Evolutionary conservation across 2,113 vertebrate genomes (phyloP).

Genomic region (Cyanoramphus novaezelandiae): DNA sequence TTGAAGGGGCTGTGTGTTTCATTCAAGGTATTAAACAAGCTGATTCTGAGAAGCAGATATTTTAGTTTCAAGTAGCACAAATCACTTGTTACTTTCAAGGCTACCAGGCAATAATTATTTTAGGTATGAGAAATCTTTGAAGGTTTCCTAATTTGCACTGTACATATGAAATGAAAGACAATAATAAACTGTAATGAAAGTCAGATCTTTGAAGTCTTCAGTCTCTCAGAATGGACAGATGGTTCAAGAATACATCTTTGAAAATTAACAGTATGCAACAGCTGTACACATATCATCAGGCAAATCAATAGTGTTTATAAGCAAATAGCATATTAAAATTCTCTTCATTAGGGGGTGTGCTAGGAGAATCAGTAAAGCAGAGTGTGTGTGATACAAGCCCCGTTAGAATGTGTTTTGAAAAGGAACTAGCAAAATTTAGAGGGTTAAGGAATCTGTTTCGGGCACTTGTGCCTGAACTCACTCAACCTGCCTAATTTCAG

Average conservation of each 20-base stretch:
- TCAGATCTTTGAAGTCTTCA: background rate
- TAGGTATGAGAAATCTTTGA: constrained; percentile 28
- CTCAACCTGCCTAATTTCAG: background rate
- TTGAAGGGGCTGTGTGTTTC: background rate
- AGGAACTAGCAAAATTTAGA: background rate
- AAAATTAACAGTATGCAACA: constrained; percentile 15
- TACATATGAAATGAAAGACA: constrained; percentile 18
- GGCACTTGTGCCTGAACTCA: background rate
- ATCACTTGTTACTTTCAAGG: constrained; percentile 63
- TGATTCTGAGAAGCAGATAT: constrained; percentile 36
- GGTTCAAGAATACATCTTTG: constrained; percentile 18
- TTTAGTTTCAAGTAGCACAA: constrained; percentile 71
- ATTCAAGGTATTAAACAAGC: constrained; percentile 35
- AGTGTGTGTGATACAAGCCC: background rate
- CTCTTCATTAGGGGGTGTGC: background rate
- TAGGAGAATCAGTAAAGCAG: background rate
- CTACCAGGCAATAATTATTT: constrained; percentile 56
- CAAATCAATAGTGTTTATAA: constrained; percentile 41
- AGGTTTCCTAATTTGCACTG: constrained; percentile 48
- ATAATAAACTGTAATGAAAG: constrained; percentile 39
- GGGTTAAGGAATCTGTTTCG: background rate
- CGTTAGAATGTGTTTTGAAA: background rate
- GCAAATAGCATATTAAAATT: background rate
- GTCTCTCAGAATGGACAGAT: background rate
- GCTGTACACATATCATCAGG: constrained; percentile 1